Percentiles rank a stretch among this genome's conserved stretches.
These are phyloP conservation scores for Lonchura striata DNA, from an alignment of 2,113 vertebrate genomes.

Conservation along the genomic window DNA sequence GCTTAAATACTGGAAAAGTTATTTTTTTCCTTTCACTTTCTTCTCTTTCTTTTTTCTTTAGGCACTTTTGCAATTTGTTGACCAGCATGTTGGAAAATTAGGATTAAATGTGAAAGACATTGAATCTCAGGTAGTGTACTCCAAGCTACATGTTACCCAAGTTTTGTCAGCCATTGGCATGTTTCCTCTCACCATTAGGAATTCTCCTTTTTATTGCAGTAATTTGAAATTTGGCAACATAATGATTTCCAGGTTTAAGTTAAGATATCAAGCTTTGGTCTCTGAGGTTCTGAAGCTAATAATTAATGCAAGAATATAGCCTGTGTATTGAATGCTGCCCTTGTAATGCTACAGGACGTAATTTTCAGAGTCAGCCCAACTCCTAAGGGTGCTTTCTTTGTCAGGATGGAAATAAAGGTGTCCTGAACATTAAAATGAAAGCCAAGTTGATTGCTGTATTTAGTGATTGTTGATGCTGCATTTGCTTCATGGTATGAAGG, in stretches of 20 bases:
- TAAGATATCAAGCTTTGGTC: not conserved
- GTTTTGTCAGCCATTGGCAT: not conserved
- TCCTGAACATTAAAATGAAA: not conserved
- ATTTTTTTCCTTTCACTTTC: not conserved
- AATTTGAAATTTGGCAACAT: not conserved
- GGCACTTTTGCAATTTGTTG: constrained; percentile 88
- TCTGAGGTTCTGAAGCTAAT: not conserved
- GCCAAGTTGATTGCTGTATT: not conserved
- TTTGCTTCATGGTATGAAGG: not conserved
- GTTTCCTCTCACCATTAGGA: not conserved
- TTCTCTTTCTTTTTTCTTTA: constrained; percentile 43
- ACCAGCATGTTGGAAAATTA: constrained; percentile 80
- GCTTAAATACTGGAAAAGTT: not conserved
- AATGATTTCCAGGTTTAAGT: not conserved
- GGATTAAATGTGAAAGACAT: constrained; percentile 83
- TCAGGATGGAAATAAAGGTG: not conserved
- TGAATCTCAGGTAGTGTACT: constrained; percentile 80
- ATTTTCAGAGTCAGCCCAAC: not conserved
- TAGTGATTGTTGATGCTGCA: not conserved
- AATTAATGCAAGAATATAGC: not conserved
- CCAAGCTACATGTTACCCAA: not conserved
- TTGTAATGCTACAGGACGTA: not conserved
- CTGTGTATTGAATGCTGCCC: not conserved
- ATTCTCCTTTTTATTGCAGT: not conserved
- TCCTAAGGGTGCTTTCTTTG: not conserved